Conservation (phyloP, 2,797 vertebrate species). For the Tangara arthus region DNA sequence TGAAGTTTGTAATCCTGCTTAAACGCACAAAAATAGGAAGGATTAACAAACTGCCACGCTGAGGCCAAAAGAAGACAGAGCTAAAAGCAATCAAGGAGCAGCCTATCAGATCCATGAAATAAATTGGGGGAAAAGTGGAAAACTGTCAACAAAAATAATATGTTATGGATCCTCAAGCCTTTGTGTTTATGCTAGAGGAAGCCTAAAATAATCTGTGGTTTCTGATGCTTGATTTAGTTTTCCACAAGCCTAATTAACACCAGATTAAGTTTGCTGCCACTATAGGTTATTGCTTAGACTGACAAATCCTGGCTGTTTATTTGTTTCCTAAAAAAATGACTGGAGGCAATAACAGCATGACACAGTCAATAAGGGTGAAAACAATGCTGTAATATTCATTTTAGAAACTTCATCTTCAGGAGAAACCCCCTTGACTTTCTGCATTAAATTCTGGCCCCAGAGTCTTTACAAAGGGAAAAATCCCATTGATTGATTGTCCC, state of each 20-base stretch:
- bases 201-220: constrained; percentile 83
- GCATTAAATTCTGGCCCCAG: not conserved
- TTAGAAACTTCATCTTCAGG: constrained; percentile 5
- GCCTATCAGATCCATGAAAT: constrained; percentile 71
- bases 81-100: constrained; percentile 78
- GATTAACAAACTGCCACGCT: constrained; percentile 78
- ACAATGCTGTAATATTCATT: constrained; percentile 14
- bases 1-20: constrained; percentile 82
- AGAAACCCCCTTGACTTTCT: not conserved
- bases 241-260: constrained; percentile 86
- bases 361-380: constrained; percentile 70
- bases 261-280: constrained; percentile 82
- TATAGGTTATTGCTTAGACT: constrained; percentile 76
- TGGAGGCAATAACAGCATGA: constrained; percentile 57
- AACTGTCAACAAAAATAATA: constrained; percentile 81
- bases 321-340: constrained; percentile 63
- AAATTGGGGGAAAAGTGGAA: constrained; percentile 69
- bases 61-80: constrained; percentile 79
- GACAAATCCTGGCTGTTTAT: constrained; percentile 73
- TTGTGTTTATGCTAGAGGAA: constrained; percentile 77
- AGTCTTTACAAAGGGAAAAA: not conserved
- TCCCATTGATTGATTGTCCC: not conserved
- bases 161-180: constrained; percentile 63
- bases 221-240: constrained; percentile 89
- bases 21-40: constrained; percentile 76